These are phyloP conservation scores for Plebejus anna DNA, from an alignment of 2,888 invertebrate genomes.

Conservation along the genomic window DNA sequence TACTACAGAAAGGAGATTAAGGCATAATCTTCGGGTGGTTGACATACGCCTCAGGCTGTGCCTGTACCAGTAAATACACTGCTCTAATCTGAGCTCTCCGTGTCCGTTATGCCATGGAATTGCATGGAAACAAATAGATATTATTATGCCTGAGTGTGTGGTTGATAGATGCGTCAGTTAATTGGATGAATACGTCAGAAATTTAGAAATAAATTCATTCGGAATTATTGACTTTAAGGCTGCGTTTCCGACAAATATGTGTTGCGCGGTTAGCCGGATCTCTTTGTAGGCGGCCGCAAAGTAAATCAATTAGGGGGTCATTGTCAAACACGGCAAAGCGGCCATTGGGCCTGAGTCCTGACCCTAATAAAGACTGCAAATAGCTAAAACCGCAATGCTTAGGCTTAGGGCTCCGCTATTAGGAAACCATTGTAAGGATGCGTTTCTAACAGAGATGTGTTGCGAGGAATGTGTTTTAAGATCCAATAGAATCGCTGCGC, in stretches of 20 bases:
- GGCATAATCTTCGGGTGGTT: slow-evolving; percentile 71
- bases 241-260: too few species aligned
- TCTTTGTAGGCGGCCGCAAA: not conserved
- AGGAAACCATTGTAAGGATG: not conserved
- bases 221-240: not conserved
- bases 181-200: not conserved
- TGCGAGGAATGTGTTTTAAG: too few species aligned
- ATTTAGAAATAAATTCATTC: not conserved
- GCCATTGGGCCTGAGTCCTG: not conserved
- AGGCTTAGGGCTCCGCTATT: not conserved
- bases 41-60: slow-evolving; percentile 65
- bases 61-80: slow-evolving; percentile 49
- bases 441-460: too few species aligned
- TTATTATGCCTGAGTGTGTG: not conserved
- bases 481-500: too few species aligned
- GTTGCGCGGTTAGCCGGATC: not conserved
- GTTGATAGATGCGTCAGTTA: not conserved
- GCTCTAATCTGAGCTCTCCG: slow-evolving; percentile 34
- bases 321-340: slow-evolving; percentile 7
- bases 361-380: slow-evolving; percentile 10
- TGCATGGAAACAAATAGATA: slow-evolving; percentile 1
- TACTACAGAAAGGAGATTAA: slow-evolving; percentile 73
- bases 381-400: slow-evolving; percentile 2
- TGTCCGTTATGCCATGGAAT: slow-evolving; percentile 10
- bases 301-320: too few species aligned